Percentiles rank a stretch among this genome's conserved stretches.
Conservation (phyloP, 1,140 invertebrate species). For the Drosophila quadrilineata region DNA sequence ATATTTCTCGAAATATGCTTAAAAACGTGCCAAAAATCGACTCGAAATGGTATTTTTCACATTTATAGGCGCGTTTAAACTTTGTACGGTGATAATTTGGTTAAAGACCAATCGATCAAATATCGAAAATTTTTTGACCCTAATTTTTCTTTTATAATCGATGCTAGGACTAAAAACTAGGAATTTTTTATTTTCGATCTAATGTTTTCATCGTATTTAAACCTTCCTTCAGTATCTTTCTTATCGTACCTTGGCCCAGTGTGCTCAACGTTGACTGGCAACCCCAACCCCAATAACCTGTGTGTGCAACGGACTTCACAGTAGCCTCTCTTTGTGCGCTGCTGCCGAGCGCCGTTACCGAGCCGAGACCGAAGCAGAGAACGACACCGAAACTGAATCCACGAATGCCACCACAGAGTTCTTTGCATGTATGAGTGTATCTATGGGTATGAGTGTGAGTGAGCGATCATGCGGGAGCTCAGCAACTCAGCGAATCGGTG, state of each 20-base stretch:
- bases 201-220: too few species aligned
- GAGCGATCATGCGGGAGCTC: slow-evolving; percentile 69
- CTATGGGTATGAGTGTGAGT: slow-evolving; percentile 15
- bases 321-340: slow-evolving; percentile 77
- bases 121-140: too few species aligned
- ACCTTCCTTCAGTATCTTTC: too few species aligned
- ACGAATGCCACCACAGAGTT: slow-evolving; percentile 40
- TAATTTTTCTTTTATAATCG: too few species aligned
- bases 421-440: slow-evolving; percentile 2
- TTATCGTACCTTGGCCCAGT: slow-evolving; percentile 19
- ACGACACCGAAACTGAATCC: slow-evolving; percentile 52
- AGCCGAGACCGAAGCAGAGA: slow-evolving; percentile 60
- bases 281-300: slow-evolving; percentile 39
- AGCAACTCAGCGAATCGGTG: slow-evolving; percentile 21
- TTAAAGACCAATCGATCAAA: too few species aligned
- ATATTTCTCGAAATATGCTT: too few species aligned
- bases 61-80: too few species aligned
- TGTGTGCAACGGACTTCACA: slow-evolving; percentile 52
- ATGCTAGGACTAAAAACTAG: too few species aligned
- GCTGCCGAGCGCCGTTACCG: slow-evolving; percentile 61
- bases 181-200: too few species aligned
- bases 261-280: slow-evolving; percentile 22
- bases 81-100: too few species aligned
- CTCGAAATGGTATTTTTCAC: too few species aligned
- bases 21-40: too few species aligned